phyloP scores from a whole-genome alignment of 2,888 invertebrate genomes.

The Gibbula magus region DNA sequence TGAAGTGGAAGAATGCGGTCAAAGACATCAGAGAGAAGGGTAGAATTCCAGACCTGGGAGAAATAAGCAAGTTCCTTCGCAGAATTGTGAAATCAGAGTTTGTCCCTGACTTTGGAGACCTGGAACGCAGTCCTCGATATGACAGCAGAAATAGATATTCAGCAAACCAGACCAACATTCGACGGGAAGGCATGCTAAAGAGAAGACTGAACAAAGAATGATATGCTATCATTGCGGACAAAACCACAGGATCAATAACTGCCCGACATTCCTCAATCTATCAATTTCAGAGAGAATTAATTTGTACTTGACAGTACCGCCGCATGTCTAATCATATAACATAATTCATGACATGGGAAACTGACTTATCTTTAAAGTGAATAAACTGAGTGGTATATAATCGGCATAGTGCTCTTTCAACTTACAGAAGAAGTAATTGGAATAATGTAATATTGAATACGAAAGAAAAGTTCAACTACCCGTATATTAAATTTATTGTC shows the following conservation, averaged over 20 bases:
- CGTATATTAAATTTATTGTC: no score
- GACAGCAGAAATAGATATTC: not conserved
- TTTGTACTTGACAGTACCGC: no score
- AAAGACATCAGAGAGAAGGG: not conserved
- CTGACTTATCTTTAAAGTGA: no score
- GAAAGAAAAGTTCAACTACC: no score
- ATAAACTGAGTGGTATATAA: no score
- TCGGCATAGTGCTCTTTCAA: no score
- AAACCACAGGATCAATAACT: slow-evolving; percentile 6
- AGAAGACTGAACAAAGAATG: not conserved
- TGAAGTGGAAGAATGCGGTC: not conserved
- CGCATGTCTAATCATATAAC: no score
- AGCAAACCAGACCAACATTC: not conserved
- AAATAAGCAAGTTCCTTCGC: not conserved
- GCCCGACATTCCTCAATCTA: not conserved
- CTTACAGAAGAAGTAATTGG: no score
- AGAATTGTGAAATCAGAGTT: not conserved
- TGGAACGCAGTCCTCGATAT: not conserved
- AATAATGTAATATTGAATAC: no score
- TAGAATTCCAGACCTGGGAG: not conserved
- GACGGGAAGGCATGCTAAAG: not conserved
- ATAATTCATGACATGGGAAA: no score
- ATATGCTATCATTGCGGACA: not conserved
- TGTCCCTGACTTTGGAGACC: not conserved
- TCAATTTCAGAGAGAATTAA: not conserved